Percentiles rank a stretch among this genome's conserved stretches.
Conservation (phyloP, 2,888 invertebrate species). For the Tetranychus piercei region DNA sequence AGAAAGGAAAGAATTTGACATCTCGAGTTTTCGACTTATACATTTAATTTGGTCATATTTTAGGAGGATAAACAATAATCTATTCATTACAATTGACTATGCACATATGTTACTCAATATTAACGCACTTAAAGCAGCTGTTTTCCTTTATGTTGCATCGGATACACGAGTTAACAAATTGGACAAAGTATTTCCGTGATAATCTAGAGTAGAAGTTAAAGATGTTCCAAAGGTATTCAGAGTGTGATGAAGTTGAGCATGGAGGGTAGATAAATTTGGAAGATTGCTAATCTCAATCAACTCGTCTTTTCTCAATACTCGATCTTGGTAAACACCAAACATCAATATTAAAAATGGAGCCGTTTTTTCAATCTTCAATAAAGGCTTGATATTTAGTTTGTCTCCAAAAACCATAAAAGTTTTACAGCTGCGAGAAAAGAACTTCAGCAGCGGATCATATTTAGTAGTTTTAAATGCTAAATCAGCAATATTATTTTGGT, state of each 20-base stretch:
- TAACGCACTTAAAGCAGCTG: too few species aligned
- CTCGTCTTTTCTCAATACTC: neutral
- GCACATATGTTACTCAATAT: too few species aligned
- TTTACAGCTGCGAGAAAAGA: neutral
- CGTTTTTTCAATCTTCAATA: neutral
- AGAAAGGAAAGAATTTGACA: too few species aligned
- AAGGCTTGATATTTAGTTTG: neutral
- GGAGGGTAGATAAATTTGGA: neutral
- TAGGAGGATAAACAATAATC: too few species aligned
- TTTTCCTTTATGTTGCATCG: too few species aligned
- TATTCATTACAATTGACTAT: too few species aligned
- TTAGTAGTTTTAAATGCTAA: neutral
- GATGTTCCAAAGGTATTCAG: neutral
- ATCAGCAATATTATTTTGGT: neutral
- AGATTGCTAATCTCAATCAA: neutral
- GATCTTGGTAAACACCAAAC: neutral
- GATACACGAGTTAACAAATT: too few species aligned
- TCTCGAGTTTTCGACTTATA: too few species aligned
- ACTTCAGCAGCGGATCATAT: neutral
- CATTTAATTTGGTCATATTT: too few species aligned
- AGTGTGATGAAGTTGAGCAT: neutral
- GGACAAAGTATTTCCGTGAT: neutral
- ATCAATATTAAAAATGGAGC: neutral
- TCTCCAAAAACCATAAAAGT: neutral
- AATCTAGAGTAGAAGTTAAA: neutral